Base-by-base conservation (phyloP, 2,113 vertebrate species). In the Tapirus terrestris region DNA sequence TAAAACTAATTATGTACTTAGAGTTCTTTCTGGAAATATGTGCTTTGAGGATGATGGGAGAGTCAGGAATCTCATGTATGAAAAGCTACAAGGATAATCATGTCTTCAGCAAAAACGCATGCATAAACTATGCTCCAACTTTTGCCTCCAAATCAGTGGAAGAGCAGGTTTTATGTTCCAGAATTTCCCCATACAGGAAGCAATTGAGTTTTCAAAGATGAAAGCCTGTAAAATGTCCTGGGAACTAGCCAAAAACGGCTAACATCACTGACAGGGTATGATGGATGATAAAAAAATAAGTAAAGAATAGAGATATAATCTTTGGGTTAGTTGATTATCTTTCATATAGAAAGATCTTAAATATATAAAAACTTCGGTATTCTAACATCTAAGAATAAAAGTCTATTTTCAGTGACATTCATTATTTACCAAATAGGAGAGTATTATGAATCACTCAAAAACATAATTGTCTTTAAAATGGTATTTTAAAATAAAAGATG, bases 201-300 rank as follows among this genome's bases (percentile, higher is more conserved):
- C 94, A 98, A 97, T 98, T 97, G 97, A 94, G 77, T 94, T 97
- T 95, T 63, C 96, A 95, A 97, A 97, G 97, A 97, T 97, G 96
- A 98, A 98, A 98, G 98, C 84, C 91, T 96, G 92, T 88, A 88
- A 97, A 82, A 98, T 81, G 73, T 96, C 95, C 91, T 98, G 97
- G 97, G 95, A 97, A 94, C 75, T 3, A 87, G 97, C 96, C 97
- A 94, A 94, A 93, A 95, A 20, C 1, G 7, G 92, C 97, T 96
- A 86, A 91, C 43, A 31, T 96, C 70, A 86, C 79, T 97, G 84
- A 96, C 97, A 97, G 98, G 94, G 96, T 93, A 76, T 93, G 90
- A 96, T 81, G 82, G 45, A 94, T 89, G 70, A 73, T 88, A 6
- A 75, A 94, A 72, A 94, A 58, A 33, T 20, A 93, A 67, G 61